Conservation (phyloP, 2,797 vertebrate species). For the Bradypus variegatus region DNA sequence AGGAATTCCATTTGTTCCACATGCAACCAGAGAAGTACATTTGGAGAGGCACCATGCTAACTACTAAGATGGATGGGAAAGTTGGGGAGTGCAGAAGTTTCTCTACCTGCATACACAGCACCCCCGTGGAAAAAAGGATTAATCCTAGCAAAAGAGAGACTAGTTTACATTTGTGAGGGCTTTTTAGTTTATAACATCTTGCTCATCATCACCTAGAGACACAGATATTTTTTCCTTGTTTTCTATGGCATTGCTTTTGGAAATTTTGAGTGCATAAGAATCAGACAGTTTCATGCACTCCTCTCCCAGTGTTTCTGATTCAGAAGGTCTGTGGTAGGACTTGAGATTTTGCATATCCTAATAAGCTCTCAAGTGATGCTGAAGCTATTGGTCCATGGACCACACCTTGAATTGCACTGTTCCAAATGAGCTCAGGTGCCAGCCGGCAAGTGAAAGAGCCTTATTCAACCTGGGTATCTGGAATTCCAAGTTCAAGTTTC, state of each 20-base stretch:
- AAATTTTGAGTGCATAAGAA: too few species aligned
- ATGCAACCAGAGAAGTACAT: neutral
- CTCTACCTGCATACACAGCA: rapidly evolving
- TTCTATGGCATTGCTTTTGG: neutral
- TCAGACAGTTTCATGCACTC: neutral
- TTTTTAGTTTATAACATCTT: neutral
- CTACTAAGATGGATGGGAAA: neutral
- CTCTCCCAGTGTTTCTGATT: neutral
- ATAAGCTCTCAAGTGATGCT: neutral
- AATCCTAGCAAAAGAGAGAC: neutral
- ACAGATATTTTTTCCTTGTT: neutral
- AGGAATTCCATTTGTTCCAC: conserved; percentile 5
- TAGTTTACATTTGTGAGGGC: too few species aligned
- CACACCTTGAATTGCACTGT: neutral
- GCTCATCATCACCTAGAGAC: neutral
- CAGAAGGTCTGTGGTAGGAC: neutral
- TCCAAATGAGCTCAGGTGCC: neutral
- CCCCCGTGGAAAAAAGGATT: neutral
- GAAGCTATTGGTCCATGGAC: neutral
- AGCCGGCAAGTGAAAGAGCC: neutral
- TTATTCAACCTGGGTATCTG: neutral
- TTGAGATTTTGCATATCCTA: neutral
- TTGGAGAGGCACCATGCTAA: neutral
- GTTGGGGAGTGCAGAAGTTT: neutral
- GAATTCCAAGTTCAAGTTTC: neutral